These are phyloP conservation scores for Spongia lamella DNA, from an alignment of 37 sponge, comb jelly and placozoan species.

Conservation along the genomic window DNA sequence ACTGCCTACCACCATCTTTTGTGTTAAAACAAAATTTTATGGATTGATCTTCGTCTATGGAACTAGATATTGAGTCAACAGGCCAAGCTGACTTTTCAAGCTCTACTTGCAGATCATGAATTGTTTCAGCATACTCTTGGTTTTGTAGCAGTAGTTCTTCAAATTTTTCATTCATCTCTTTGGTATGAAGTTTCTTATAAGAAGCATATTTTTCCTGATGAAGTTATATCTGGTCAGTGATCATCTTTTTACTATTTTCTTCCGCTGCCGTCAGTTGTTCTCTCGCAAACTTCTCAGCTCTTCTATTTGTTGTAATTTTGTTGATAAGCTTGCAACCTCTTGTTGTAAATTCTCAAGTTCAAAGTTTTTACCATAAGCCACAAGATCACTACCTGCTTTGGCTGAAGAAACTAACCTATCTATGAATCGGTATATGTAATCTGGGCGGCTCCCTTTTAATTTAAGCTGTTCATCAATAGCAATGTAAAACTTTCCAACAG, in stretches of 20 bases:
- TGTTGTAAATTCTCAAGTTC: slow-evolving; percentile 11
- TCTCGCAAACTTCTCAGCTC: no score
- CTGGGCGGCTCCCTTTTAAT: slow-evolving; percentile 22
- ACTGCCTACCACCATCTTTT: slow-evolving; percentile 4
- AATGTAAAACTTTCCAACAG: slow-evolving; percentile 31
- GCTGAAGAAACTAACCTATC: slow-evolving; percentile 3
- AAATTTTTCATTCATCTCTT: no score
- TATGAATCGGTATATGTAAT: slow-evolving; percentile 17
- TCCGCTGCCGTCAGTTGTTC: no score
- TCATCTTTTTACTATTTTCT: no score
- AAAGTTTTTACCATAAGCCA: slow-evolving; percentile 16
- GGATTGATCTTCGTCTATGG: neutral
- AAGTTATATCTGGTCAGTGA: no score
- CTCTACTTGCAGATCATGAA: slow-evolving; percentile 5
- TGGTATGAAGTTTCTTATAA: no score
- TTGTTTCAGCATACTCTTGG: no score
- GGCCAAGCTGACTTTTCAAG: slow-evolving; percentile 5
- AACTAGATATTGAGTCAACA: neutral
- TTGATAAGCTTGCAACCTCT: neutral
- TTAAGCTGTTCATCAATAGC: slow-evolving; percentile 19
- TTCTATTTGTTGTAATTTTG: no score
- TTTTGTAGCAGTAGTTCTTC: no score
- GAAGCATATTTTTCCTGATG: no score
- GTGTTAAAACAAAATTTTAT: slow-evolving; percentile 12
- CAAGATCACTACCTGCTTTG: slow-evolving; percentile 7